Conservation (phyloP, 2,888 invertebrate species). For the Beris morrisii region DNA sequence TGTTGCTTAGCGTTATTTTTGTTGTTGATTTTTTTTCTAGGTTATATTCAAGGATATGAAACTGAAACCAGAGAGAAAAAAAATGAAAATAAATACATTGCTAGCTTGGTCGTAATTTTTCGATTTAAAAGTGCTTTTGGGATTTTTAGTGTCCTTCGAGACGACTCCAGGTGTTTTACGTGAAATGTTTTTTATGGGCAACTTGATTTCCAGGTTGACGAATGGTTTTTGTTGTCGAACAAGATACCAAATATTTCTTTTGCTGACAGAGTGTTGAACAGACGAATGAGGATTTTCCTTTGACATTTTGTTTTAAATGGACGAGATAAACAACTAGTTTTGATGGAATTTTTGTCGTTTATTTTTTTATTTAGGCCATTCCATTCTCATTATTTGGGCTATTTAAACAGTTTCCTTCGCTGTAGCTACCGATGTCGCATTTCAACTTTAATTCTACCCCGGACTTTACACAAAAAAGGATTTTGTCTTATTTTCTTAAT, state of each 20-base stretch:
- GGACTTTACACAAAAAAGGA: no score
- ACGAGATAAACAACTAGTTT: no score
- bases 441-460: no score
- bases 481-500: no score
- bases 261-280: no score
- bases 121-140: conserved; percentile 14
- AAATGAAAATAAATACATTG: neutral
- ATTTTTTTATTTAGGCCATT: no score
- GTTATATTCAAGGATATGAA: conserved; percentile 6
- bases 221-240: conserved; percentile 23
- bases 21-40: conserved; percentile 10
- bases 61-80: conserved; percentile 1
- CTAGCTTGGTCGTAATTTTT: neutral
- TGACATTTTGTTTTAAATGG: no score
- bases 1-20: conserved; percentile 6
- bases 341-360: no score
- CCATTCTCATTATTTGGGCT: no score
- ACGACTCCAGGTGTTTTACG: conserved; percentile 22
- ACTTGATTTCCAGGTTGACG: conserved; percentile 23
- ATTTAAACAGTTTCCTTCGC: no score
- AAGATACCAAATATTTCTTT: conserved; percentile 19
- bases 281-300: no score
- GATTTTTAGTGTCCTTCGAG: conserved; percentile 6
- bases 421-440: no score
- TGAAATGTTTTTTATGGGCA: conserved; percentile 9